These are phyloP conservation scores for Xenus cinereus DNA, from an alignment of 2,113 vertebrate species.

Conservation along the genomic window DNA sequence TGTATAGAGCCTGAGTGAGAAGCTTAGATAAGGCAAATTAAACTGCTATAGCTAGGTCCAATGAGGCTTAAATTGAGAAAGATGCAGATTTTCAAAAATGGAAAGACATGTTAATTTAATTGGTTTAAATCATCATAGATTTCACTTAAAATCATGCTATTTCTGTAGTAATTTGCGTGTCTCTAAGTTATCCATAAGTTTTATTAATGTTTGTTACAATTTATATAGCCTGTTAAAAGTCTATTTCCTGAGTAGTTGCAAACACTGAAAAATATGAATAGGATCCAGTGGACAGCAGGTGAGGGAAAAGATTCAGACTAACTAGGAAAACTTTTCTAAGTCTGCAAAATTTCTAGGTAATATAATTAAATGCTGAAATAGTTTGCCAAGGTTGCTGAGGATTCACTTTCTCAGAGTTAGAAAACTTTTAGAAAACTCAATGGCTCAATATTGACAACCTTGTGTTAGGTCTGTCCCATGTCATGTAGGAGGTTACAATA, in stretches of 20 bases:
- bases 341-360: neutral
- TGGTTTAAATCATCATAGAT: neutral
- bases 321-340: neutral
- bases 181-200: neutral
- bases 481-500: neutral
- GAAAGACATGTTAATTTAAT: neutral
- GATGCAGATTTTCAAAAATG: neutral
- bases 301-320: neutral
- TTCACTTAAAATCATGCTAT: neutral
- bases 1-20: neutral
- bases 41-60: neutral
- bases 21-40: neutral
- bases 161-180: neutral
- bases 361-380: neutral
- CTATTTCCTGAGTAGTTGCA: neutral
- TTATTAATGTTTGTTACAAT: neutral
- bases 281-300: neutral
- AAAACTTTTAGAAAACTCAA: neutral
- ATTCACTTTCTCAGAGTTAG: neutral
- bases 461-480: neutral
- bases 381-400: neutral
- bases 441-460: neutral
- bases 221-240: neutral
- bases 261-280: neutral
- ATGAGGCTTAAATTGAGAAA: neutral